Percentiles rank a stretch among this genome's conserved stretches.
Evolutionary conservation across 2,113 vertebrate species (phyloP).

Genomic region (Pluvianellus socialis): DNA sequence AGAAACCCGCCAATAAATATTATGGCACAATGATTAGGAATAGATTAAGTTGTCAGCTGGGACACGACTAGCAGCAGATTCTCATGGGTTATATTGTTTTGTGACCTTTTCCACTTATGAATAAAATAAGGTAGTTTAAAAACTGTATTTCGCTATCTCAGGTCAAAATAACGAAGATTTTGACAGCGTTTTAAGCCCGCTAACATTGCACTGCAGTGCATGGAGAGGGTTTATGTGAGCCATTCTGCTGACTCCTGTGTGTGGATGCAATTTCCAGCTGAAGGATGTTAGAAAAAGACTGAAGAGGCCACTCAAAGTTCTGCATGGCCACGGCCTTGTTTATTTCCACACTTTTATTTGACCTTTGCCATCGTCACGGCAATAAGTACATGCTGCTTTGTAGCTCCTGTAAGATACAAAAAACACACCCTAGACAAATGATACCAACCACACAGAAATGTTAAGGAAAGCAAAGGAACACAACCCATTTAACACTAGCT

Average conservation of each 20-base stretch:
- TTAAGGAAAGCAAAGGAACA: not conserved
- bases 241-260: fast-evolving
- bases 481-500: not conserved
- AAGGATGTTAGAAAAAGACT: not conserved
- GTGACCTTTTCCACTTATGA: not conserved
- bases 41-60: not conserved
- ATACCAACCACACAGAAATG: not conserved
- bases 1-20: conserved; percentile 43
- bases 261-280: not conserved
- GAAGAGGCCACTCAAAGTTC: not conserved
- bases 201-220: not conserved
- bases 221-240: not conserved
- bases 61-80: not conserved
- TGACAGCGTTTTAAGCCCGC: not conserved
- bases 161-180: not conserved
- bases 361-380: not conserved
- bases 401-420: not conserved
- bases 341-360: not conserved
- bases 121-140: not conserved
- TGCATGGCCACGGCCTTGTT: not conserved
- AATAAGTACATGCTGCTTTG: not conserved
- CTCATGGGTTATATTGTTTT: not conserved
- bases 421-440: not conserved
- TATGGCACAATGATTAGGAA: not conserved
- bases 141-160: not conserved